Percentiles rank a stretch among this genome's conserved stretches.
Conservation (phyloP, 2,888 invertebrate genomes). For the Serrognathus titanus region DNA sequence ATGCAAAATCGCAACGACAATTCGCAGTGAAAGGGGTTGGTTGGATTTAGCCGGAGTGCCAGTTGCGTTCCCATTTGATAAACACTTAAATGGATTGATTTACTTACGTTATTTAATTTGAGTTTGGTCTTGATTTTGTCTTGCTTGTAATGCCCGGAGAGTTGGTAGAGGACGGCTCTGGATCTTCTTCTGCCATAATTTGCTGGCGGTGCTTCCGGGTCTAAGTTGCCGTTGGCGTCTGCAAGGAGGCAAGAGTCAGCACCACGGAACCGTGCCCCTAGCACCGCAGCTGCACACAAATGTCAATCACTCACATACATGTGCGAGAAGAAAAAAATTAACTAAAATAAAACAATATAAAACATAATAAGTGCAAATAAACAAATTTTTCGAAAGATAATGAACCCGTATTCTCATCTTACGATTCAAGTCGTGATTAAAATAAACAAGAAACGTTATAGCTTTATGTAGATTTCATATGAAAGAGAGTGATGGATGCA, state of each 20-base stretch:
- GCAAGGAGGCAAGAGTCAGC: conserved; percentile 74
- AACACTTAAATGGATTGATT: background rate
- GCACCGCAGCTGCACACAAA: conserved; percentile 65
- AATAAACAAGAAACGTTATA: too few relatives aligned
- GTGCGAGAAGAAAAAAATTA: background rate
- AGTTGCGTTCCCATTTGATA: background rate
- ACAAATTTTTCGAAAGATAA: too few relatives aligned
- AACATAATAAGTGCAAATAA: too few relatives aligned
- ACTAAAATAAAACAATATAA: too few relatives aligned
- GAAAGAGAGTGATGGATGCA: too few relatives aligned
- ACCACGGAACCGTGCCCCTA: conserved; percentile 76
- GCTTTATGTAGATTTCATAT: too few relatives aligned
- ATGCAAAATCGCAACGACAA: too few relatives aligned
- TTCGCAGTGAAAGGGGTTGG: too few relatives aligned
- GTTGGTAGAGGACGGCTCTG: conserved; percentile 92
- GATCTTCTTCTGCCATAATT: conserved; percentile 91
- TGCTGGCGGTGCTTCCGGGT: conserved; percentile 70
- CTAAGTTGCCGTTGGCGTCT: conserved; percentile 78
- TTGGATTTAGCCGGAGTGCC: too few relatives aligned
- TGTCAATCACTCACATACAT: conserved; percentile 19
- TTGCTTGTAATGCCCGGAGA: conserved; percentile 94
- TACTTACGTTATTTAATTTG: conserved; percentile 91
- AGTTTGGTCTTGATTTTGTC: conserved; percentile 91
- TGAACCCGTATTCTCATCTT: too few relatives aligned
- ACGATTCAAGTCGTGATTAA: too few relatives aligned